Conservation (phyloP, 1,140 invertebrate genomes). For the Leptonema lineaticorne region DNA sequence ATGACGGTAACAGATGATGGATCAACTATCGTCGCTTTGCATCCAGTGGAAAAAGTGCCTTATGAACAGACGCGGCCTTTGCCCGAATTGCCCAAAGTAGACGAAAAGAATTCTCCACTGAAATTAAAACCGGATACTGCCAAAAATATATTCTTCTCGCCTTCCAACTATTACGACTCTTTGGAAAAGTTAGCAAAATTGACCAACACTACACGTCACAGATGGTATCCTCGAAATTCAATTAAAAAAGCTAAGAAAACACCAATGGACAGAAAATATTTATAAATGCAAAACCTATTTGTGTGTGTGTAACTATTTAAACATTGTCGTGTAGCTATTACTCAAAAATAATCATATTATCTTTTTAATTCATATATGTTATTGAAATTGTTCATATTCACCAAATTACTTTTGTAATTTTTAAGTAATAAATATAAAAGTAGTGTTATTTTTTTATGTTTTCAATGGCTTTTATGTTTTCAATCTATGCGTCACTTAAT, state of each 20-base stretch:
- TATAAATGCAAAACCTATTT: too few species aligned
- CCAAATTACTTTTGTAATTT: too few species aligned
- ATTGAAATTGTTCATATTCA: too few species aligned
- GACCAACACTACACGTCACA: conserved; percentile 77
- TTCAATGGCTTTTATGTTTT: too few species aligned
- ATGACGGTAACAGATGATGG: conserved; percentile 61
- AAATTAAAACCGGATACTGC: conserved; percentile 45
- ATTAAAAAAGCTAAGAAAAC: conserved; percentile 68
- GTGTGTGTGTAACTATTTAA: too few species aligned
- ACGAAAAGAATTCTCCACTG: background rate
- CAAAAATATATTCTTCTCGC: conserved; percentile 61
- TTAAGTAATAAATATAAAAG: too few species aligned
- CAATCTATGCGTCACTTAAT: too few species aligned
- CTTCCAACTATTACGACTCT: conserved; percentile 54
- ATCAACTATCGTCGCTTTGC: conserved; percentile 82
- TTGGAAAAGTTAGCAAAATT: conserved; percentile 70
- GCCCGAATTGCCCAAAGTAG: conserved; percentile 46
- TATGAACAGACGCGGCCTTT: conserved; percentile 81
- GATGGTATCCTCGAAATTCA: conserved; percentile 73
- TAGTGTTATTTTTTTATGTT: too few species aligned
- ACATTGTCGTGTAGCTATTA: too few species aligned
- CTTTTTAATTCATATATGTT: too few species aligned
- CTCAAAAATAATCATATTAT: too few species aligned
- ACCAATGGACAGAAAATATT: conserved; percentile 69
- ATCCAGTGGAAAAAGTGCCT: conserved; percentile 76